Evolutionary conservation across 2,888 invertebrate species (phyloP).

Genomic region (Shargacucullia verbasci): DNA sequence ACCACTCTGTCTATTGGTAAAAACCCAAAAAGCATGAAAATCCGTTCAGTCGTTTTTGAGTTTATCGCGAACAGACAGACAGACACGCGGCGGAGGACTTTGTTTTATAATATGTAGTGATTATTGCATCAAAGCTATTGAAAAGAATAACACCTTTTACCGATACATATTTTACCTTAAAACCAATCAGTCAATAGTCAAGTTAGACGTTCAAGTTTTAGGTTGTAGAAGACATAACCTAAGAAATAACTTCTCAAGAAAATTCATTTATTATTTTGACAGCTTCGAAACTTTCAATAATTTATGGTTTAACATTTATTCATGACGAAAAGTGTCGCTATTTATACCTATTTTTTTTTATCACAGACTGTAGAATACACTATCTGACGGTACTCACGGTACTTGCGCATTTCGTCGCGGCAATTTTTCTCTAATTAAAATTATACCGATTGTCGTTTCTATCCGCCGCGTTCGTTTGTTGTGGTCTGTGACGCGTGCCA

Average conservation of each 20-base stretch:
- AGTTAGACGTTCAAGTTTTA: no score
- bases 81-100: no score
- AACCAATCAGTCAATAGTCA: no score
- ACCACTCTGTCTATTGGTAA: no score
- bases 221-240: no score
- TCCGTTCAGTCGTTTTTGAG: no score
- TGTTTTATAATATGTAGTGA: no score
- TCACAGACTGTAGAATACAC: not conserved
- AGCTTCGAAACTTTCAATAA: conserved; percentile 1
- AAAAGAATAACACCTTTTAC: no score
- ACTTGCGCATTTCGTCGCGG: conserved; percentile 80
- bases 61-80: no score
- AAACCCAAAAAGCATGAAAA: no score
- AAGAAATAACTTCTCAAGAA: conserved; percentile 5
- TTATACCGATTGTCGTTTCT: conserved; percentile 86
- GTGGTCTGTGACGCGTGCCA: conserved; percentile 85
- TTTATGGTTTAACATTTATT: not conserved
- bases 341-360: not conserved
- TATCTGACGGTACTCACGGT: conserved; percentile 62
- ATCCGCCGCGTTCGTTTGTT: conserved; percentile 82
- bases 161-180: no score
- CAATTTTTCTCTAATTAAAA: conserved; percentile 89
- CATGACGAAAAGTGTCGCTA: not conserved
- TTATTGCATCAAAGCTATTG: no score
- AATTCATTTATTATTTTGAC: conserved; percentile 9